phyloP scores from a whole-genome alignment of 2,888 invertebrate species.

The Trissolcus brochymenae region DNA sequence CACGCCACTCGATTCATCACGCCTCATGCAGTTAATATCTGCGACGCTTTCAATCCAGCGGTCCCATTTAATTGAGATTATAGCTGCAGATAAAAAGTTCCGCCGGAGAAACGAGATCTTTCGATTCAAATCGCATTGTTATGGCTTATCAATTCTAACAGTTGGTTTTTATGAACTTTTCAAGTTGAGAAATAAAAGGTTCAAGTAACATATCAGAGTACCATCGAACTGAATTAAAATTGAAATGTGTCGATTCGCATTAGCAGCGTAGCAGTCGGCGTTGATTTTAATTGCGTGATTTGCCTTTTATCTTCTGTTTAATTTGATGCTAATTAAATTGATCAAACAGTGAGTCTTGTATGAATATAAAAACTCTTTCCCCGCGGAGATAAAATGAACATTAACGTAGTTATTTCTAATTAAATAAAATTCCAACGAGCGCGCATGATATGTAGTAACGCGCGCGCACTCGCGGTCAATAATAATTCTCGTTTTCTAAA shows the following conservation, averaged over 20 bases:
- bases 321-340: conserved; percentile 12
- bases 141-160: not conserved
- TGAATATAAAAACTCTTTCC: no score
- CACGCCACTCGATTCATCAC: conserved; percentile 25
- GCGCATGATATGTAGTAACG: not conserved
- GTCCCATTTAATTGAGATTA: conserved; percentile 24
- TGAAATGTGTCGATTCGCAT: no score
- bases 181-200: no score
- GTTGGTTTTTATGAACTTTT: no score
- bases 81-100: conserved; percentile 3
- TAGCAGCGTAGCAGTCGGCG: no score
- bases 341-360: not conserved
- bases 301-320: conserved; percentile 4
- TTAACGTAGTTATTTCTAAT: not conserved
- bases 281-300: conserved; percentile 11
- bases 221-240: no score
- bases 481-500: not conserved
- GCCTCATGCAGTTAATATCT: conserved; percentile 24
- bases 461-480: not conserved
- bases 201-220: no score
- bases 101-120: no score
- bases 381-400: no score
- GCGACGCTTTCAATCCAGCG: conserved; percentile 19
- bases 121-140: conserved; percentile 6
- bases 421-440: no score